Base-by-base conservation (phyloP, 2,888 invertebrate species). In the Lumbricus terrestris region DNA sequence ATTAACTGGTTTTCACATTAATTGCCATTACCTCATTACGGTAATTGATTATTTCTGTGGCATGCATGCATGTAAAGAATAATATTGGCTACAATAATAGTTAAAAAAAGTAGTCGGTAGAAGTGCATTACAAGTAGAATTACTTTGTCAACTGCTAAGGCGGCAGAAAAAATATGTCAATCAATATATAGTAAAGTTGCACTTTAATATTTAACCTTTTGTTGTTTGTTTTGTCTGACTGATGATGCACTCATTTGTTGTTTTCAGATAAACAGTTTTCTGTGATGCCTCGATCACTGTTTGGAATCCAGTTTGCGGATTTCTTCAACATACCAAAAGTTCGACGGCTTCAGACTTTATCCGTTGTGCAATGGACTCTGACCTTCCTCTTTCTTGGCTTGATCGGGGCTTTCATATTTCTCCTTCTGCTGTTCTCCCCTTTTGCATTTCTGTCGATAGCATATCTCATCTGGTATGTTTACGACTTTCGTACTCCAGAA, bases 301-400 rank as follows among this genome's bases (percentile, higher is more conserved):
- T 94, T 16, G 97, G 97, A 35, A 96, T 98, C 92, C 96, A 97
- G 95, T 98, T 98, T 96, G 98, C 98, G 0, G 98, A 98, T 23
- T 93, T 97, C 54, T 47, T 82, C 34, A 85, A 96, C 92, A 96
- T 98, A 18, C 98, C 98, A 0, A 94, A 97, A 90, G 95, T 96
- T 33, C 96, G 98, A n/a, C 96, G 98, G 11, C 95, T 98, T 20
- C 97, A 98, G 95, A 98, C 98, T 13, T 94, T 98, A 16, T 96
- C 97, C 0, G 97, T 97, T 0, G 93, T 95, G 54, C 95, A 96
- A 89, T 98, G 97, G 96, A 96, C 97, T 92, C 95, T 96, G 90
- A 95, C 96, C 40, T 96, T 97, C 92, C 93, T 96, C 42, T 94
- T 95, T 90, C 93, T 95, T 91, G 95, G 95, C 0, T 92, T 94